A percentile compares a stretch with the other conserved stretches of the same genome.
Conservation (phyloP, 2,888 invertebrate genomes). For the Argyresthia albistria region DNA sequence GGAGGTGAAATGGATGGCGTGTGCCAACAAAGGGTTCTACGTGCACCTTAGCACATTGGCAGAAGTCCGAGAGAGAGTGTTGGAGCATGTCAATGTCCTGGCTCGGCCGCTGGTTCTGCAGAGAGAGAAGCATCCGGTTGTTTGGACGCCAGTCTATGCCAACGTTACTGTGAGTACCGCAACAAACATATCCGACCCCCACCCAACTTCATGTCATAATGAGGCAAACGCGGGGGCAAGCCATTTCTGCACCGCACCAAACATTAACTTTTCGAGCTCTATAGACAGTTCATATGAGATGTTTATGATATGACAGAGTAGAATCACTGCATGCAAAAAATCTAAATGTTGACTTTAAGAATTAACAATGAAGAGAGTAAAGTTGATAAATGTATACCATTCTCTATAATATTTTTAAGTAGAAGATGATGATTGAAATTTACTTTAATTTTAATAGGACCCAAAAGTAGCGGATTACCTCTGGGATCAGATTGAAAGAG, state of each 20-base stretch:
- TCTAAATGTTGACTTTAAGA: no score
- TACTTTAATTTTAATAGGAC: constrained; percentile 70
- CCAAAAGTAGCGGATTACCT: constrained; percentile 92
- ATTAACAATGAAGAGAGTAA: no score
- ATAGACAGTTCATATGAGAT: no score
- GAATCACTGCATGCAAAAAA: no score
- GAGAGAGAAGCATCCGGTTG: constrained; percentile 87
- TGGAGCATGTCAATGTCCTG: constrained; percentile 97
- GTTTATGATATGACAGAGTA: no score
- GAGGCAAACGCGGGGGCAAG: no score
- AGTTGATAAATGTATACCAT: no score
- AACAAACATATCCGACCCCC: no score
- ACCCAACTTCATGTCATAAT: no score
- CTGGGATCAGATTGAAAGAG: constrained; percentile 88
- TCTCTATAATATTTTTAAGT: no score
- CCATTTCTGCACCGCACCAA: constrained; percentile 23
- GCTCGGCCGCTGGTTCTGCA: constrained; percentile 94
- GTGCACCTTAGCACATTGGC: constrained; percentile 97
- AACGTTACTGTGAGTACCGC: constrained; percentile 82
- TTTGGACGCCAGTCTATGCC: constrained; percentile 98
- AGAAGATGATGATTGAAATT: no score
- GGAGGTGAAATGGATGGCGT: constrained; percentile 98
- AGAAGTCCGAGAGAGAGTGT: constrained; percentile 96
- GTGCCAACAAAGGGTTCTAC: constrained; percentile 96
- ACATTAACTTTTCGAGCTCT: no score